These are phyloP conservation scores for Drosophila fuyamai DNA, from an alignment of 1,140 invertebrate genomes.

Conservation along the genomic window DNA sequence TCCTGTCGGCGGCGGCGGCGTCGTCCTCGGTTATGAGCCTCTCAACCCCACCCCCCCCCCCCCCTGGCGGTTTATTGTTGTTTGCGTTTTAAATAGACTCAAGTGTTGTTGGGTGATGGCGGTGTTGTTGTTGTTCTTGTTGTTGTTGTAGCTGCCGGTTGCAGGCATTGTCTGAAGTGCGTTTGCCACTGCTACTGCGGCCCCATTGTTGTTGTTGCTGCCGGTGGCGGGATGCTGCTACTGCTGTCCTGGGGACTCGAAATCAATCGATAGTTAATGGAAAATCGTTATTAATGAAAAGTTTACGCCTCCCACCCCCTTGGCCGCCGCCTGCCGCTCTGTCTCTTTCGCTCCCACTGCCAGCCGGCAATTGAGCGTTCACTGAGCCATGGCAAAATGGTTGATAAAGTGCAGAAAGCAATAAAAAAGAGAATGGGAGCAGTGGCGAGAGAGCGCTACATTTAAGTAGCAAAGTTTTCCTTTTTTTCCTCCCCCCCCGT, in stretches of 20 bases:
- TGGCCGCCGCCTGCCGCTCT: neutral
- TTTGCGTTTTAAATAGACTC: conserved; percentile 81
- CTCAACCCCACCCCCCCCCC: conserved; percentile 14
- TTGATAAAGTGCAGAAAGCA: conserved; percentile 76
- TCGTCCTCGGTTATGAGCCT: conserved; percentile 70
- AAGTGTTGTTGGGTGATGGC: conserved; percentile 56
- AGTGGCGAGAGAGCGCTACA: conserved; percentile 55
- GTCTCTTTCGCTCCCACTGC: conserved; percentile 6
- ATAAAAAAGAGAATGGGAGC: conserved; percentile 45
- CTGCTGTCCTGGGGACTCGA: conserved; percentile 58
- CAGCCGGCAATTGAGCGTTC: conserved; percentile 70
- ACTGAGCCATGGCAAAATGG: conserved; percentile 74
- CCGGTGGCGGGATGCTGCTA: conserved; percentile 50
- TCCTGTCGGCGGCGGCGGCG: conserved; percentile 64
- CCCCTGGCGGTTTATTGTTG: conserved; percentile 71
- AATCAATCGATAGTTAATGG: conserved; percentile 85
- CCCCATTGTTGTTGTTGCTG: conserved; percentile 46
- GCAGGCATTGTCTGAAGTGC: conserved; percentile 79
- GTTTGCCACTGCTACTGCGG: conserved; percentile 72
- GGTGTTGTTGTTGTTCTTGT: too few relatives aligned
- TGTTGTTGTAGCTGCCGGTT: conserved; percentile 51
- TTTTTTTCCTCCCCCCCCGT: conserved; percentile 40
- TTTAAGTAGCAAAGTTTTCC: conserved; percentile 79
- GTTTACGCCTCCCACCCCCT: conserved; percentile 42
- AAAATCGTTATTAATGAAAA: conserved; percentile 85